A percentile compares a stretch with the other conserved stretches of the same genome.
Evolutionary conservation across 2,797 vertebrate genomes (phyloP).

Genomic region (Percopsis omiscomaycus): DNA sequence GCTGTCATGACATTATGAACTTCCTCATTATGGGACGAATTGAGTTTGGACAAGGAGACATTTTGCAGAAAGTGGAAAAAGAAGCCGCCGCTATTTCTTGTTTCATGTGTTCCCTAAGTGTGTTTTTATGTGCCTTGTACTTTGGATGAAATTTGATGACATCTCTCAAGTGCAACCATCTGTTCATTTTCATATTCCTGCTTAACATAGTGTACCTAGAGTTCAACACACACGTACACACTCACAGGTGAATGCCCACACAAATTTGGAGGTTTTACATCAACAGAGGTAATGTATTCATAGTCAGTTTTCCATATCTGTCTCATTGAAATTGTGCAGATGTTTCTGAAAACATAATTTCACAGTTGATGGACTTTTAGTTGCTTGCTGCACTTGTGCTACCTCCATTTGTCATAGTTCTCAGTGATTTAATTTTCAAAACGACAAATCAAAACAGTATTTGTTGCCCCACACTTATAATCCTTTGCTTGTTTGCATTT

Average conservation of each 20-base stretch:
- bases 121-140: constrained; percentile 23
- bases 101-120: constrained; percentile 15
- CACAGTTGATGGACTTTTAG: constrained; percentile 68
- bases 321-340: constrained; percentile 64
- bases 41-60: constrained; percentile 57
- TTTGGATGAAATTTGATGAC: constrained; percentile 25
- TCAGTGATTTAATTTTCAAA: constrained; percentile 64
- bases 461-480: constrained; percentile 44
- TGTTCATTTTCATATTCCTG: constrained; percentile 33
- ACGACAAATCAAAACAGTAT: constrained; percentile 50
- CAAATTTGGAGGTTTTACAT: constrained; percentile 25
- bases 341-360: constrained; percentile 68
- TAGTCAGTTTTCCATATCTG: constrained; percentile 54
- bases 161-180: constrained; percentile 13
- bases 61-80: constrained; percentile 43
- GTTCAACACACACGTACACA: constrained; percentile 5
- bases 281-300: constrained; percentile 36
- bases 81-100: neutral
- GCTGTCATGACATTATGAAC: constrained; percentile 61
- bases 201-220: constrained; percentile 6
- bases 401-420: constrained; percentile 54
- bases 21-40: constrained; percentile 59
- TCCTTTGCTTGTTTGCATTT: constrained; percentile 48
- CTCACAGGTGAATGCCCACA: neutral
- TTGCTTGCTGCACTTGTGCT: constrained; percentile 57